Percentiles rank a stretch among this genome's conserved stretches.
These are phyloP conservation scores for Yponomeuta cagnagella DNA, from an alignment of 2,888 invertebrate genomes.

Conservation along the genomic window DNA sequence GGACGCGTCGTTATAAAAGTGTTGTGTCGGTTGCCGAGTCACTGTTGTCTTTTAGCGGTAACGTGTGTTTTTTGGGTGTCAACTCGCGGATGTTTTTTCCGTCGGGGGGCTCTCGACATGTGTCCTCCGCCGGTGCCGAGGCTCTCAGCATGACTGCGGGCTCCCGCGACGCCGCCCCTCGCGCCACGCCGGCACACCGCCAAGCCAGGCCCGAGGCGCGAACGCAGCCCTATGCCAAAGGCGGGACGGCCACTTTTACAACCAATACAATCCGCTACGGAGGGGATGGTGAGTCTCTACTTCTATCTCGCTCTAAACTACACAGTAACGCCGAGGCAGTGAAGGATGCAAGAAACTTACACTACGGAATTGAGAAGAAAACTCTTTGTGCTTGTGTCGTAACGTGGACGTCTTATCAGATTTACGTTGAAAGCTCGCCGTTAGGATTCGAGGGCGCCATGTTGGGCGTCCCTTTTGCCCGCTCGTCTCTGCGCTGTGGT, in stretches of 20 bases:
- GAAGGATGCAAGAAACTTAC: constrained; percentile 26
- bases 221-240: constrained; percentile 61
- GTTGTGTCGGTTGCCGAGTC: constrained; percentile 38
- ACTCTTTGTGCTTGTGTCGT: constrained; percentile 67
- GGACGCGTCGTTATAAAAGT: constrained; percentile 62
- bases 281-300: constrained; percentile 3
- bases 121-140: constrained; percentile 69
- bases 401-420: constrained; percentile 73
- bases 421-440: constrained; percentile 73
- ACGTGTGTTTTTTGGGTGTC: constrained; percentile 53
- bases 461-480: constrained; percentile 40
- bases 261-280: constrained; percentile 50
- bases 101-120: constrained; percentile 65
- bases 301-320: constrained; percentile 14
- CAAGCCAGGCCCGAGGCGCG: constrained; percentile 38
- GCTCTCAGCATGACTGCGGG: constrained; percentile 74
- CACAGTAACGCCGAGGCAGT: constrained; percentile 28
- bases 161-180: constrained; percentile 73
- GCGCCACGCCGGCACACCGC: constrained; percentile 41
- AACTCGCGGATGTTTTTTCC: constrained; percentile 62
- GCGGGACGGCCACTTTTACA: constrained; percentile 66
- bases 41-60: constrained; percentile 33
- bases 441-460: constrained; percentile 64
- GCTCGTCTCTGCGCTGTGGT: constrained; percentile 22
- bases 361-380: constrained; percentile 53